Percentiles rank a stretch among this genome's conserved stretches.
Conservation (phyloP, 2,888 invertebrate species). For the Orthosia gothica region DNA sequence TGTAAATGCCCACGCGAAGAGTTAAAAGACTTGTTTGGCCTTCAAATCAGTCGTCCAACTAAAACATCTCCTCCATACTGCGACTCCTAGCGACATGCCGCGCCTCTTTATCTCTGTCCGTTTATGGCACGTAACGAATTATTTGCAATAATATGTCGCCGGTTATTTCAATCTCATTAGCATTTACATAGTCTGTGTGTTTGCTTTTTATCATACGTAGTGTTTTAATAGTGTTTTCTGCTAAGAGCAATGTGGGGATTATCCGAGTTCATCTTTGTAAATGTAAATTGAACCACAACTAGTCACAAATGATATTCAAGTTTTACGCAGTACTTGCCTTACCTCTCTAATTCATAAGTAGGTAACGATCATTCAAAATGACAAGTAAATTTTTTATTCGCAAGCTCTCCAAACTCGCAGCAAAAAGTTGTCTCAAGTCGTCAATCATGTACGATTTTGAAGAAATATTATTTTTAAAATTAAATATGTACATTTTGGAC, state of each 20-base stretch:
- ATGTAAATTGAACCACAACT: no score
- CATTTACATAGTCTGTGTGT: conserved; percentile 58
- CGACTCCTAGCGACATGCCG: conserved; percentile 64
- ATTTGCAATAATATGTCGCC: conserved; percentile 59
- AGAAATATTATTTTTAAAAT: conserved; percentile 26
- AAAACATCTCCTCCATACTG: conserved; percentile 62
- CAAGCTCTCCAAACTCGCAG: conserved; percentile 35
- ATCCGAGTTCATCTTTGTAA: conserved; percentile 26
- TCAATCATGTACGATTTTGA: conserved; percentile 23
- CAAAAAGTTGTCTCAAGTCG: conserved; percentile 53
- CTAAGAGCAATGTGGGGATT: conserved; percentile 7
- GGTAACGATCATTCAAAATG: conserved; percentile 43
- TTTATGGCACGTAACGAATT: conserved; percentile 53
- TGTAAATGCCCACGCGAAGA: conserved; percentile 54
- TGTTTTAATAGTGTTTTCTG: conserved; percentile 25
- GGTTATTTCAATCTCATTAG: conserved; percentile 57
- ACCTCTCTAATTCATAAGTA: conserved; percentile 32
- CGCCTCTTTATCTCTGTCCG: conserved; percentile 58
- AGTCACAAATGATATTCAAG: conserved; percentile 25
- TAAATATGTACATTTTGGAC: not conserved
- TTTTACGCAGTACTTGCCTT: conserved; percentile 3
- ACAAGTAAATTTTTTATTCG: conserved; percentile 55
- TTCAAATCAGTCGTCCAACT: conserved; percentile 56
- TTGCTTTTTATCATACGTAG: conserved; percentile 24
- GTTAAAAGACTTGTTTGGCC: conserved; percentile 60